Evolutionary conservation across 1,140 invertebrate species (phyloP).

Genomic region (Alviniconcha marisindica): DNA sequence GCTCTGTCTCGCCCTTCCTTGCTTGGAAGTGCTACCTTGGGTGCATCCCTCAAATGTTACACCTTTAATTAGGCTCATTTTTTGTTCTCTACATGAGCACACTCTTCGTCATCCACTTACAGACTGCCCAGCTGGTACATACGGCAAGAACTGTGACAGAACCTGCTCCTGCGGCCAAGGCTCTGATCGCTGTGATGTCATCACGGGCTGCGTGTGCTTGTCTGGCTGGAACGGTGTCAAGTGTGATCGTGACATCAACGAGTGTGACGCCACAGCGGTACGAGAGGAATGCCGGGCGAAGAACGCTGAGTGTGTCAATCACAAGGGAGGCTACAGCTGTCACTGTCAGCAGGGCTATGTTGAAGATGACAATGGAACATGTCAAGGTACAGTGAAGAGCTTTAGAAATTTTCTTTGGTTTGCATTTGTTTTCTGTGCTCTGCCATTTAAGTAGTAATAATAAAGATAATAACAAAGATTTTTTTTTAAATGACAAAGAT

Average conservation of each 20-base stretch:
- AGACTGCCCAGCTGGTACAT: slow-evolving; percentile 38
- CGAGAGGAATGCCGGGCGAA: neutral
- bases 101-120: too few species aligned
- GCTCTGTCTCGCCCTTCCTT: too few species aligned
- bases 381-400: slow-evolving; percentile 4
- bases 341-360: slow-evolving; percentile 25
- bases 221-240: slow-evolving; percentile 45
- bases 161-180: slow-evolving; percentile 32
- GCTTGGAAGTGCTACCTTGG: too few species aligned
- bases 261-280: slow-evolving; percentile 37
- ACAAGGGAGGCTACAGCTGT: slow-evolving; percentile 28
- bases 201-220: slow-evolving; percentile 44
- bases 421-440: too few species aligned
- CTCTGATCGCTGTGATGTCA: slow-evolving; percentile 27
- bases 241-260: slow-evolving; percentile 50
- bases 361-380: neutral
- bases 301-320: neutral
- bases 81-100: too few species aligned
- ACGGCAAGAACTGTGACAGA: slow-evolving; percentile 38
- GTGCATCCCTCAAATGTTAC: too few species aligned
- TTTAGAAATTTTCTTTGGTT: too few species aligned
- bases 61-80: too few species aligned
- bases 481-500: neutral
- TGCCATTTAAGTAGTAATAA: too few species aligned
- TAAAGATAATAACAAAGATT: too few species aligned